Conservation (phyloP, 2,113 vertebrate species). For the Loxodonta africana region DNA sequence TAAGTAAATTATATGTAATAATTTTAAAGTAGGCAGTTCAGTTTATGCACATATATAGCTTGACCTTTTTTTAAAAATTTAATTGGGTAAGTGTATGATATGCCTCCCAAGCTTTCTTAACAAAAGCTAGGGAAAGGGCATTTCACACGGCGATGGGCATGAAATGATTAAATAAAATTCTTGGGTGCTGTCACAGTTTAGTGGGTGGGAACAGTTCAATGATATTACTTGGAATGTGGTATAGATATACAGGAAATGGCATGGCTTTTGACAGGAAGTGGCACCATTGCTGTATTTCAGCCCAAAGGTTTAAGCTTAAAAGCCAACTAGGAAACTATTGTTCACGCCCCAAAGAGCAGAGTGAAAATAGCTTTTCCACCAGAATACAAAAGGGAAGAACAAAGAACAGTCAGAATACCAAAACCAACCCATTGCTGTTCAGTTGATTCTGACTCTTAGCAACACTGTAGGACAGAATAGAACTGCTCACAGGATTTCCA, state of each 20-base stretch:
- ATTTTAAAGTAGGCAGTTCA: slow-evolving; percentile 61
- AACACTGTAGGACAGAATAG: no score
- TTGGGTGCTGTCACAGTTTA: background rate
- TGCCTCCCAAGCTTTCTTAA: slow-evolving; percentile 10
- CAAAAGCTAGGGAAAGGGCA: slow-evolving; percentile 45
- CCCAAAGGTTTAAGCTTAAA: background rate
- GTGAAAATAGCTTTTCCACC: background rate
- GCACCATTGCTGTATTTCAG: background rate
- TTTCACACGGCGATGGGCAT: background rate
- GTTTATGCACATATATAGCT: slow-evolving; percentile 53
- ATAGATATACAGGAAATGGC: background rate
- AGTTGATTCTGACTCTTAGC: no score
- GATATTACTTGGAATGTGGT: background rate
- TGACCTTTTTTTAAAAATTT: slow-evolving; percentile 55
- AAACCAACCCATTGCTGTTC: no score
- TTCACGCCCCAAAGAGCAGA: background rate
- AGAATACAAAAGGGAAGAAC: background rate
- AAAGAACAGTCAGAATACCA: background rate
- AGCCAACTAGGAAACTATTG: background rate
- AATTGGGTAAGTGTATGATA: slow-evolving; percentile 45
- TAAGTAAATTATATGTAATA: slow-evolving; percentile 63
- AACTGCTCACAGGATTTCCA: no score
- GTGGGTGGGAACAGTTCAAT: background rate
- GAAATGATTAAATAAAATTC: slow-evolving; percentile 25
- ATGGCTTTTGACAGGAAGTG: background rate